A percentile compares a stretch with the other conserved stretches of the same genome.
phyloP scores from a whole-genome alignment of 2,113 vertebrate genomes.

The Thamnaconus septentrionalis region DNA sequence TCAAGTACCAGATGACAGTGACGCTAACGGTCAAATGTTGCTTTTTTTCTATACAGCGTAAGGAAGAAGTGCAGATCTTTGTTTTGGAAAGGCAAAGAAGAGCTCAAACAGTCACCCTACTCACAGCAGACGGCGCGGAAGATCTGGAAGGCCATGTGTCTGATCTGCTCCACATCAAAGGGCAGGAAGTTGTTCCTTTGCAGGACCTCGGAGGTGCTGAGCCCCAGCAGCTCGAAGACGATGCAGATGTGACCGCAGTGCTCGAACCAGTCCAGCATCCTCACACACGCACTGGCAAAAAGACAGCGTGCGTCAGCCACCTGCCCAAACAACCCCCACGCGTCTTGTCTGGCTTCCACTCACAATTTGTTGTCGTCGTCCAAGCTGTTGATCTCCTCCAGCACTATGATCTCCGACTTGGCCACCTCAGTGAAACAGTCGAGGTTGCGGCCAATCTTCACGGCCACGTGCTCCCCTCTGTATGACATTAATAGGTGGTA shows the following conservation, averaged over 20 bases:
- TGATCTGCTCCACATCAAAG: conserved; percentile 90
- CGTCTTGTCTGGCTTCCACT: conserved; percentile 25
- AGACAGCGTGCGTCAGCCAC: neutral
- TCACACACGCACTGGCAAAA: conserved; percentile 79
- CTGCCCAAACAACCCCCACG: neutral
- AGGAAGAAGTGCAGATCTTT: no score
- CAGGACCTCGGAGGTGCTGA: conserved; percentile 93
- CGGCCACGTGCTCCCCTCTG: conserved; percentile 82
- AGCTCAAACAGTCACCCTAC: conserved; percentile 49
- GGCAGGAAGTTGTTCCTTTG: conserved; percentile 88
- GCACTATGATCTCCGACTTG: conserved; percentile 87
- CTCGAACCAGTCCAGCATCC: conserved; percentile 95
- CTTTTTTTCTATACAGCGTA: no score
- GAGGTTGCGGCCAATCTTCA: conserved; percentile 94
- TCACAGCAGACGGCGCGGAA: conserved; percentile 92
- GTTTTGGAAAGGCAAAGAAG: neutral
- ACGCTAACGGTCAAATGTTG: no score
- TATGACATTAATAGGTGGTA: conserved; percentile 36
- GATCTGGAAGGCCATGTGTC: conserved; percentile 91
- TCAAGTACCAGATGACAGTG: no score
- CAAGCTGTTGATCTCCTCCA: conserved; percentile 88
- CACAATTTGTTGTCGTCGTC: conserved; percentile 82
- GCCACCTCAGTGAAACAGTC: conserved; percentile 88
- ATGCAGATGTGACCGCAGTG: conserved; percentile 91
- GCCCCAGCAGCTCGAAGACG: conserved; percentile 91